Evolutionary conservation across 2,113 vertebrate species (phyloP), one percentile per base, ranked within the genome.

Genomic region (Columbina picui): DNA sequence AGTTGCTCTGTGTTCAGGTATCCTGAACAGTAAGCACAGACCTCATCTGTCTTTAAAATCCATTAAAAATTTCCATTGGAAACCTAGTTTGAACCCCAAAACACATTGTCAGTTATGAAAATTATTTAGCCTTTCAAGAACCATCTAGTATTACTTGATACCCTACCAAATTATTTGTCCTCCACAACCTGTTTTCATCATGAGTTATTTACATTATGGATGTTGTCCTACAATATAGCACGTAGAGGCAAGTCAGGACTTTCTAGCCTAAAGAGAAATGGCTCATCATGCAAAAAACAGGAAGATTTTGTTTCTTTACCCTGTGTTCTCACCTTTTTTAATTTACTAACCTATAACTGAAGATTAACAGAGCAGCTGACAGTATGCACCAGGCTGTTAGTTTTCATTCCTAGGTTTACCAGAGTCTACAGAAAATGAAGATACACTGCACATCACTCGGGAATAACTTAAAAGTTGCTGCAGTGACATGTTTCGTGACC

Each of bases 401-500:
- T 67, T 56, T 50, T 63, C 71, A 49, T 29, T 49, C 26, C 52
- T 7, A 5, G 21, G 8, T 65, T 79, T 57, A 29, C 8, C 1
- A 0, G 34, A 82, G n/a, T 18, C 67, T 17, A 13, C 3, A 79
- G 75, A 61, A 91, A 43, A 43, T 38, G 36, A 36, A 52, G 22
- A 34, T 17, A 19, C 11, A 2, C 8, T 67, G n/a, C 25, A 7
- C 0, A 1, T 19, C 29, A 32, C 45, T 61, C 25, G 1, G 47
- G 50, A 36, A 50, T 25, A 55, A n/a, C 7, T 43, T 47, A 8
- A 41, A 61, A n/a, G 18, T 55, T 67, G 20, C 38, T 76, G 1
- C 39, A 55, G 47, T 64, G 53, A 27, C 29, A 9, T 34, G 8
- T 59, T 67, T 71, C 53, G 49, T 80, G 57, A 49, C 27, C 50